These are phyloP conservation scores for Halcyon senegalensis DNA, from an alignment of 2,113 vertebrate genomes.

Conservation along the genomic window DNA sequence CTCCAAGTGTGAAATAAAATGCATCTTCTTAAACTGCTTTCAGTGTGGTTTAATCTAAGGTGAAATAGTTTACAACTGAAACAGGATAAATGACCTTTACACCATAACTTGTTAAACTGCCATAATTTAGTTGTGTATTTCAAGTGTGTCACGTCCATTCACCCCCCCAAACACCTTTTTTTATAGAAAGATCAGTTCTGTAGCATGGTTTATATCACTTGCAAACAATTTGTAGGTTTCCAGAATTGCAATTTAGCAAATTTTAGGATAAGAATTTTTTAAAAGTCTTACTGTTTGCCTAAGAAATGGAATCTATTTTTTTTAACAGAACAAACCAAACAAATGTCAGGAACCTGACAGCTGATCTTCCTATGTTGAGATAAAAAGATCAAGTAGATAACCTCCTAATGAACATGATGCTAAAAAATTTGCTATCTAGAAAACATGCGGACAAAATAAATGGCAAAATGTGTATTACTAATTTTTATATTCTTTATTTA, in stretches of 20 bases:
- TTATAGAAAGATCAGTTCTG: neutral
- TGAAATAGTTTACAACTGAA: neutral
- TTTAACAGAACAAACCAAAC: neutral
- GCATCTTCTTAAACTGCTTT: neutral
- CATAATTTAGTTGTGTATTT: neutral
- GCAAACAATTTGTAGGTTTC: neutral
- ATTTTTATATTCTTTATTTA: neutral
- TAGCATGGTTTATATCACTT: neutral
- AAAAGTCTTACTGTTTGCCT: neutral
- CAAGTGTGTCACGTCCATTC: neutral
- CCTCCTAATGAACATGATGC: neutral
- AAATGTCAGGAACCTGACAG: neutral
- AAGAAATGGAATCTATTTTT: neutral
- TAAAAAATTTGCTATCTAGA: neutral
- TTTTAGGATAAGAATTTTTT: neutral
- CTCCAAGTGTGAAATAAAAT: neutral
- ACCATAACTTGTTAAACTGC: neutral
- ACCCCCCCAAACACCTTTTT: accelerated
- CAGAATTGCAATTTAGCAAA: neutral
- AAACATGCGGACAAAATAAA: neutral
- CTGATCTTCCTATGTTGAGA: neutral
- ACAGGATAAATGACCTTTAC: neutral
- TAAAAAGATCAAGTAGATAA: neutral
- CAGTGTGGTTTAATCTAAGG: neutral
- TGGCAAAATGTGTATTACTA: neutral